Base-by-base conservation (phyloP, 35 echinoderm and acorn worm species). In the Ophiothrix spiculata region DNA sequence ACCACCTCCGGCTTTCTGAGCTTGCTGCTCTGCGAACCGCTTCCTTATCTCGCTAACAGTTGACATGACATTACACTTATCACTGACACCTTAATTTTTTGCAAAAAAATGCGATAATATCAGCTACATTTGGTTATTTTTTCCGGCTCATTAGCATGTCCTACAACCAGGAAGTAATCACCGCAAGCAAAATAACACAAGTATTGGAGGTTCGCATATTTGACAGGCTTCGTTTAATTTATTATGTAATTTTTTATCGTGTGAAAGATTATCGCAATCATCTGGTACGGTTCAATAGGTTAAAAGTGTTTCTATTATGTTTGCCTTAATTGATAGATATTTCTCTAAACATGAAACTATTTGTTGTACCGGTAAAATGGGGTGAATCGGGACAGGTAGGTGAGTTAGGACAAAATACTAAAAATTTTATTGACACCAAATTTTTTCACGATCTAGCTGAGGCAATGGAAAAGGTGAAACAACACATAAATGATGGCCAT, bases 121-220 rank as follows among this genome's bases (percentile, higher is more conserved):
- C 10, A 10, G 60, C 10, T 69, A 2, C 10, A 69, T 69, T 69
- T 69, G 45, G 45, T 15, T 15, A 25, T 15, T 4, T 69, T 69
- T 69, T 69, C 60, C 60, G 60, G 6, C 23, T 69, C 60, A n/a
- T 69, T 69, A 69, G 60, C 4, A 69, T 4, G 29, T 1, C 29
- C 60, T 25, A 12, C 4, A 69, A 69, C 60, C 60, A 69, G 60
- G 60, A 69, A 69, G 60, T 69, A 69, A 69, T 69, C 60, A 69
- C 60, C 60, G 60, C 60, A 69, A 69, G 60, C 60, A 69, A 25
- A 69, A 69, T 69, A 69, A 69, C 60, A 69, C 8, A 69, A 28
- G 25, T 69, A 10, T 25, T 69, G 23, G 16, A 15, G 4, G 60
- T 69, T 15, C 60, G 1, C 60, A 10, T 6, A 10, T 49, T 49